Percentiles rank a stretch among this genome's conserved stretches.
These are phyloP conservation scores for Dasypolia templi DNA, from an alignment of 2,888 invertebrate genomes.

Conservation along the genomic window DNA sequence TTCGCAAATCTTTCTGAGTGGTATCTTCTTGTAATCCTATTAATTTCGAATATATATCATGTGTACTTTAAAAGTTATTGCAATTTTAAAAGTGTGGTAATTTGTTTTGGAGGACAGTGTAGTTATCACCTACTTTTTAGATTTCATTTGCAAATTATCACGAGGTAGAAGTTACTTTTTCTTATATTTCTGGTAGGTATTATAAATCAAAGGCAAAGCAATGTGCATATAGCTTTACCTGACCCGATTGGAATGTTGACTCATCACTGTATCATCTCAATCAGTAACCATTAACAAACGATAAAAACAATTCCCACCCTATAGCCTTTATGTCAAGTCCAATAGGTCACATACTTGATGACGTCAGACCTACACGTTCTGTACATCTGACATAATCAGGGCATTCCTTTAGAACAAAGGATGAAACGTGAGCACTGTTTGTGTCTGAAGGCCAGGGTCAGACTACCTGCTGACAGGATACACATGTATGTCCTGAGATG, in stretches of 20 bases:
- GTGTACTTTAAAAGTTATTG: no score
- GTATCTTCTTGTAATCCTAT: no score
- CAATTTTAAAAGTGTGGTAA: no score
- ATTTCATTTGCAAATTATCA: no score
- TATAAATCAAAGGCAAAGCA: background rate
- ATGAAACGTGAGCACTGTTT: conserved; percentile 24
- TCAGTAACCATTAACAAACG: conserved; percentile 20
- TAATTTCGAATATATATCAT: no score
- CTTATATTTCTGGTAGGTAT: background rate
- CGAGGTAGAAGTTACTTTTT: background rate
- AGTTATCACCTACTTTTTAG: no score
- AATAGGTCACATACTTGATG: conserved; percentile 32
- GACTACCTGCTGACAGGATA: background rate
- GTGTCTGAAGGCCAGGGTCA: conserved; percentile 41
- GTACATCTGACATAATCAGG: conserved; percentile 27
- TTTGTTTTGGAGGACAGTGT: no score
- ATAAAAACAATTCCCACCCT: conserved; percentile 23
- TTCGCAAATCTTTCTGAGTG: no score
- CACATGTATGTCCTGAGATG: background rate
- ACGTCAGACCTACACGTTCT: conserved; percentile 18
- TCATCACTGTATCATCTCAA: conserved; percentile 18
- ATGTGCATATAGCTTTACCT: background rate
- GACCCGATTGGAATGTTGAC: conserved; percentile 27
- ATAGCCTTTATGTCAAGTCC: conserved; percentile 1
- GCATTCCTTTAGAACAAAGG: conserved; percentile 49